phyloP scores from a whole-genome alignment of 2,113 vertebrate genomes.

The Rhea americana region DNA sequence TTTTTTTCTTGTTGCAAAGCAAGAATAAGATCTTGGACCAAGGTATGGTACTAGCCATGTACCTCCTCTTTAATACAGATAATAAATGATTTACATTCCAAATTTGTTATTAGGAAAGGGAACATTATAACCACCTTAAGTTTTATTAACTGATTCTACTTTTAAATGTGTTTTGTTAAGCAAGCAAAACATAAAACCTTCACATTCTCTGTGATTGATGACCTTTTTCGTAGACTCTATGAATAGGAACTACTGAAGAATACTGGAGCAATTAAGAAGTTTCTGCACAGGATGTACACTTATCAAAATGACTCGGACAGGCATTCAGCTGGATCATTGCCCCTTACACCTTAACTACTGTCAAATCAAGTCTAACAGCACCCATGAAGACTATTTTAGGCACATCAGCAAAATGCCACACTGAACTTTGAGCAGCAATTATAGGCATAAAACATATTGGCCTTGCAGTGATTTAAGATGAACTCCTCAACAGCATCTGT shows the following conservation, averaged over 20 bases:
- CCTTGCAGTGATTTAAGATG: slow-evolving; percentile 27
- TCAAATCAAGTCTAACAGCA: slow-evolving; percentile 52
- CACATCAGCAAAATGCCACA: slow-evolving; percentile 74
- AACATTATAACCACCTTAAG: slow-evolving; percentile 3
- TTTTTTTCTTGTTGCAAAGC: not conserved
- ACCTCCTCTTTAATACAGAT: not conserved
- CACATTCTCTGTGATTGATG: slow-evolving; percentile 62
- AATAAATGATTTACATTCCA: not conserved
- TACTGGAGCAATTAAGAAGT: slow-evolving; percentile 73
- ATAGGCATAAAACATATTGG: slow-evolving; percentile 46
- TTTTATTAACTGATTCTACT: slow-evolving; percentile 22
- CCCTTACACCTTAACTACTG: slow-evolving; percentile 63
- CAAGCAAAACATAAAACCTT: slow-evolving; percentile 67
- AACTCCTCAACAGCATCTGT: slow-evolving; percentile 33
- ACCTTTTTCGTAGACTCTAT: slow-evolving; percentile 67
- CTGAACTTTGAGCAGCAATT: slow-evolving; percentile 77
- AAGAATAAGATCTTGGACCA: not conserved
- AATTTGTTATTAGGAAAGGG: not conserved
- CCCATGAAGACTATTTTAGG: slow-evolving; percentile 69
- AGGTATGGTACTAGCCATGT: not conserved
- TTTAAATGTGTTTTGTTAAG: slow-evolving; percentile 69
- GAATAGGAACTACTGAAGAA: slow-evolving; percentile 64
- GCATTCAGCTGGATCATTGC: slow-evolving; percentile 64
- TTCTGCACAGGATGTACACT: slow-evolving; percentile 55
- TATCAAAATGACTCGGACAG: slow-evolving; percentile 71